These are phyloP conservation scores for Adelphocoris suturalis DNA, from an alignment of 2,888 invertebrate species.

Conservation along the genomic window DNA sequence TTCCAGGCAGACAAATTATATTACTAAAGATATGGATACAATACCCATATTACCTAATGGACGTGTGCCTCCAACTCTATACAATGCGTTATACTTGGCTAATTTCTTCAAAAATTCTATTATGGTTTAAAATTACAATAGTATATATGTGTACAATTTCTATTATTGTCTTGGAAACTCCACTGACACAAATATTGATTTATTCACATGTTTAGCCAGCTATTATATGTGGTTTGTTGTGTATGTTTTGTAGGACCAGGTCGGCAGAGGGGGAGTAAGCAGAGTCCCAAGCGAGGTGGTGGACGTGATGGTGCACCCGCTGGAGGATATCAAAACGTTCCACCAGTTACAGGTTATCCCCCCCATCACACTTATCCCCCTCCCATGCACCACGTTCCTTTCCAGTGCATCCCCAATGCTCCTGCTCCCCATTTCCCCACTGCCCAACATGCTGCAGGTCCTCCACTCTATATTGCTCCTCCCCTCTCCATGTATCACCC, in stretches of 20 bases:
- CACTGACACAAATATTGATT: too few species aligned
- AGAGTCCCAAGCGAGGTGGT: conserved; percentile 70
- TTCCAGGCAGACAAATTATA: too few species aligned
- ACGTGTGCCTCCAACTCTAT: too few species aligned
- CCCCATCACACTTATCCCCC: conserved; percentile 7
- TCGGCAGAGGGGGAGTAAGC: conserved; percentile 68
- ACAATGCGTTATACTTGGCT: too few species aligned
- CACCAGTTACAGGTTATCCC: conserved; percentile 31
- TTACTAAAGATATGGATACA: too few species aligned
- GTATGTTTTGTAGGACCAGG: conserved; percentile 12
- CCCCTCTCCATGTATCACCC: neutral
- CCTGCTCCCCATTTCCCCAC: conserved; percentile 60
- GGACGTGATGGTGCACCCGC: neutral
- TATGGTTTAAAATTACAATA: too few species aligned
- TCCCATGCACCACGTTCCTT: conserved; percentile 56
- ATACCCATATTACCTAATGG: too few species aligned
- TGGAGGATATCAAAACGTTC: neutral
- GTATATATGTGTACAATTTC: too few species aligned
- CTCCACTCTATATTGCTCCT: conserved; percentile 64
- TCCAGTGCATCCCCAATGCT: conserved; percentile 60
- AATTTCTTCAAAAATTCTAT: too few species aligned
- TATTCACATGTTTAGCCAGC: too few species aligned
- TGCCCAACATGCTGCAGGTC: conserved; percentile 72
- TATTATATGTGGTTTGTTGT: neutral
- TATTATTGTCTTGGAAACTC: too few species aligned